A percentile compares a stretch with the other conserved stretches of the same genome.
Evolutionary conservation across 2,113 vertebrate genomes (phyloP).

Genomic region (Hyperopisus bebe): DNA sequence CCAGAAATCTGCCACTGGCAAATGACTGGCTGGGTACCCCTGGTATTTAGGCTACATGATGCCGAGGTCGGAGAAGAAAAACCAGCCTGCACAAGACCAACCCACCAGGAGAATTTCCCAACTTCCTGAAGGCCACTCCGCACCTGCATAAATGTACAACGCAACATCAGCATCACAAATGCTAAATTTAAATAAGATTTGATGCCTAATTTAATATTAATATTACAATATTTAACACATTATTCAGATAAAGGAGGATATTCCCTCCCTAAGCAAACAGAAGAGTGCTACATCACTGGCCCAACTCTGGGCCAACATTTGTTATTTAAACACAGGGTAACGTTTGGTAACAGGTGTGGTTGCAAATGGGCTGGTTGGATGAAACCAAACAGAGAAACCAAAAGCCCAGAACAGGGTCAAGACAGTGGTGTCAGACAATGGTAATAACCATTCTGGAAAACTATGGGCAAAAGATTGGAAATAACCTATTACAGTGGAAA

Average conservation of each 20-base stretch:
- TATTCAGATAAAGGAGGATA: background rate
- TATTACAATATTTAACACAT: background rate
- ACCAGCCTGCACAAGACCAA: background rate
- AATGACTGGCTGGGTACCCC: background rate
- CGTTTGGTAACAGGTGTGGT: background rate
- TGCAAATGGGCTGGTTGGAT: too few relatives aligned
- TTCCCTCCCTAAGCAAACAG: background rate
- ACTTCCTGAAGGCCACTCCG: background rate
- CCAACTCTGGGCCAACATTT: background rate
- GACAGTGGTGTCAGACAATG: background rate
- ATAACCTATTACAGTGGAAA: too few relatives aligned
- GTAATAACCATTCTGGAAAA: too few relatives aligned
- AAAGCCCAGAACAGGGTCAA: too few relatives aligned
- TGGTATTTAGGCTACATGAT: background rate
- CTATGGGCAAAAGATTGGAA: too few relatives aligned
- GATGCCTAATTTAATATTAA: too few relatives aligned
- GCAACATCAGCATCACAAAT: background rate
- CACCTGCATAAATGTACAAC: background rate
- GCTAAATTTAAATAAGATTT: background rate
- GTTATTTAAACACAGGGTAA: background rate
- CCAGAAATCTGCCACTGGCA: background rate
- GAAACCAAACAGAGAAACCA: too few relatives aligned
- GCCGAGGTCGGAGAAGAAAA: background rate
- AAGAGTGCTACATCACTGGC: background rate
- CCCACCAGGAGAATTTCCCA: background rate